These are phyloP conservation scores for Meliscaeva auricollis DNA, from an alignment of 2,888 invertebrate genomes.

Conservation along the genomic window DNA sequence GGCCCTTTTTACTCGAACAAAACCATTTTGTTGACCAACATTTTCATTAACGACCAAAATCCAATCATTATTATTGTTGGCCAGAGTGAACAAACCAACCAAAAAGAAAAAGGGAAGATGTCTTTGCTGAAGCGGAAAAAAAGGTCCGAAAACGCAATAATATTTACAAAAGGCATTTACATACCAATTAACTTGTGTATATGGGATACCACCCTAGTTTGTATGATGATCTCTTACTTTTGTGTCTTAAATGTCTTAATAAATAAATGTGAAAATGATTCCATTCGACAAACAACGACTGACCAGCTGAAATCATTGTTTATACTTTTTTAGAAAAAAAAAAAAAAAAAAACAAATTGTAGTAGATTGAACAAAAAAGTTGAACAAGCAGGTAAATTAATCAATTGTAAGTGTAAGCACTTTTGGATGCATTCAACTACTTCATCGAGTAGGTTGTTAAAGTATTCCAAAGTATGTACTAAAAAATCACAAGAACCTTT, in stretches of 20 bases:
- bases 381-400: no score
- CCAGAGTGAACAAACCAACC: not conserved
- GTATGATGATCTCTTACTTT: not conserved
- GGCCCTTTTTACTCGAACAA: not conserved
- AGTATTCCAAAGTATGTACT: no score
- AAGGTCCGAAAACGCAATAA: not conserved
- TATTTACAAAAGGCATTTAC: constrained; percentile 25
- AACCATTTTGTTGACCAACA: constrained; percentile 12
- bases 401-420: no score
- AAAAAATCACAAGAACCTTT: no score
- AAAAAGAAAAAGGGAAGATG: not conserved
- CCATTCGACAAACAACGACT: not conserved
- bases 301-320: not conserved
- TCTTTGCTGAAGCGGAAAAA: constrained; percentile 12
- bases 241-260: constrained; percentile 15
- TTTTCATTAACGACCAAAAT: not conserved
- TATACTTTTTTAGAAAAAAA: not conserved
- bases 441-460: no score
- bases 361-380: no score
- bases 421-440: no score
- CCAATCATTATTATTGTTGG: constrained; percentile 16
- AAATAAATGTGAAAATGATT: not conserved
- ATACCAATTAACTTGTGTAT: constrained; percentile 11
- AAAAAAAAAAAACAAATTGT: no score
- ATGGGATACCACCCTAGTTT: not conserved